Base-by-base conservation (phyloP, 1,140 invertebrate species). In the Drosophila bocki region DNA sequence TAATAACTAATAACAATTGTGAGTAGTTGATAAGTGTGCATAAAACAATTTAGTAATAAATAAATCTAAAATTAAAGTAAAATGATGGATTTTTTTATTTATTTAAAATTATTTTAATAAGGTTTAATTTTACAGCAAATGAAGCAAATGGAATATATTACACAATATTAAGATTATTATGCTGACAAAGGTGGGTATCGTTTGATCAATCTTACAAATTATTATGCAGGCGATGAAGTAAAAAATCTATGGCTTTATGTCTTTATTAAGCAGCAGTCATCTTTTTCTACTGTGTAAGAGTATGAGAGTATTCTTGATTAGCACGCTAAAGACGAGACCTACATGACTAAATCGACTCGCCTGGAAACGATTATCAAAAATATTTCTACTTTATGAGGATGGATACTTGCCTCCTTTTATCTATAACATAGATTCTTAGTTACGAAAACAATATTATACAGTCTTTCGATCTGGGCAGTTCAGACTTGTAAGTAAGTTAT, bases 1-100 rank as follows among this genome's bases (percentile, higher is more conserved):
- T 39, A 71, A 54, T 48, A 59, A 72, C 41, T 58, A 71, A 72
- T 62, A 69, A 82, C 64, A 80, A 87, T 87, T 87, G 84, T 87
- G 84, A 87, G 75, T 87, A 87, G 77, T 13, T 63, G 33, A 71
- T 88, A 87, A 87, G 84, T 87, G 84, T 87, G 84, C 84, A 88
- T 87, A 88, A 78, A 83, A 80, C 62, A 53, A 75, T 62, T 57
- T 84, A 85, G 81, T 81, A 84, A 84, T 85, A 79, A 87, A 86
- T 56, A 70, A 63, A 78, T 51, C 75, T 70, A 78, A 71, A 63
- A 50, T 63, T 61, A 78, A 78, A 63, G 11, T n/a, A 17, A 59
- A 47, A 8, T 37, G 22, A 1, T 32, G 9, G 5, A 4, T 32
- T 50, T 26, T 2, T 22, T 6, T 7, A 13, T 22, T 47, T 22